A percentile compares a stretch with the other conserved stretches of the same genome.
Evolutionary conservation across 2,888 invertebrate species (phyloP).

Genomic region (Drosophila seclusa): DNA sequence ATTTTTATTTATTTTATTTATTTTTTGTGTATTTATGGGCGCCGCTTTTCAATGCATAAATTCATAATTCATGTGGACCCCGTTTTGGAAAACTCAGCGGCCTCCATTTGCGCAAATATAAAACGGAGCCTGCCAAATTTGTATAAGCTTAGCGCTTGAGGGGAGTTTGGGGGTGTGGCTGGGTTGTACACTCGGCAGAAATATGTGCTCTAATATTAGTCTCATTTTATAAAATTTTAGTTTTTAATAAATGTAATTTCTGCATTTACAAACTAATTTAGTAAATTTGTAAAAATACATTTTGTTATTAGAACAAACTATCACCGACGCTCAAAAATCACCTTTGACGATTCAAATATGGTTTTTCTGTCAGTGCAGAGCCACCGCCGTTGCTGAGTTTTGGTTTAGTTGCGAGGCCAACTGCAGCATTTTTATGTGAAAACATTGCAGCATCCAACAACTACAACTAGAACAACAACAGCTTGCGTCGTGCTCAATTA

Average conservation of each 20-base stretch:
- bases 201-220: neutral
- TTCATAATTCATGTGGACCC: constrained; percentile 75
- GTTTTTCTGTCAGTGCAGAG: constrained; percentile 5
- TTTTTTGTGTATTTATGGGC: constrained; percentile 26
- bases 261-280: neutral
- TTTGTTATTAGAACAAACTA: neutral
- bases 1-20: constrained; percentile 27
- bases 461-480: constrained; percentile 21
- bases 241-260: neutral
- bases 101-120: constrained; percentile 46
- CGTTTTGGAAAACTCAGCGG: constrained; percentile 48
- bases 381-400: constrained; percentile 27
- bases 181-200: neutral
- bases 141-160: neutral
- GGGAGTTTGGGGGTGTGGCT: too few species aligned
- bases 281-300: neutral
- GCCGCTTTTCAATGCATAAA: constrained; percentile 76
- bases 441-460: constrained; percentile 23
- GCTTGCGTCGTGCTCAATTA: constrained; percentile 74
- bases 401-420: constrained; percentile 42
- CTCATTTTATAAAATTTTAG: neutral
- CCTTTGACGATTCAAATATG: neutral
- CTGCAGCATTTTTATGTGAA: constrained; percentile 27
- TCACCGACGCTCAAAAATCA: too few species aligned
- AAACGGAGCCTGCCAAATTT: constrained; percentile 32